A percentile compares a stretch with the other conserved stretches of the same genome.
Conservation (phyloP, 2,113 vertebrate species). For the Trogon melanurus region DNA sequence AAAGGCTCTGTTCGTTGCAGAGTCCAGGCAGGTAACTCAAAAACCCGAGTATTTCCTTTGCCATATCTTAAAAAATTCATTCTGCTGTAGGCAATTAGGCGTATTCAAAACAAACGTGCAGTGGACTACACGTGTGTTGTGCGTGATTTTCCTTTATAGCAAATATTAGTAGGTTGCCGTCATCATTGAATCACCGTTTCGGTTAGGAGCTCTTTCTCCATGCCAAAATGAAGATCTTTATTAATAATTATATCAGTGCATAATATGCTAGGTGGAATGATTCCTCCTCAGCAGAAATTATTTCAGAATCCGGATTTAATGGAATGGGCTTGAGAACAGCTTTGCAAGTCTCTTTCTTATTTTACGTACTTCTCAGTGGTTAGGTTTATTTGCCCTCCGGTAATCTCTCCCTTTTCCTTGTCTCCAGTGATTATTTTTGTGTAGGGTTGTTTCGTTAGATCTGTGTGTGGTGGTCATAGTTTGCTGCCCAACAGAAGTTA, state of each 20-base stretch:
- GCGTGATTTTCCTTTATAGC: background rate
- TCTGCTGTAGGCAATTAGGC: background rate
- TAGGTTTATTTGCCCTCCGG: background rate
- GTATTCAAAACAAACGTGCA: background rate
- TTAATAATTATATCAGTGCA: background rate
- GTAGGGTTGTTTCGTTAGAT: background rate
- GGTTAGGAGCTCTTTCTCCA: background rate
- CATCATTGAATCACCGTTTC: background rate
- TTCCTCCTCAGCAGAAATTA: background rate
- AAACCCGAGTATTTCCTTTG: background rate
- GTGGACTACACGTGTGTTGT: fast-evolving
- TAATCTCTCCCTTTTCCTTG: background rate
- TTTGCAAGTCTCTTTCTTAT: slow-evolving; percentile 1
- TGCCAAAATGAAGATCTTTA: background rate
- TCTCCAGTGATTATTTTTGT: background rate
- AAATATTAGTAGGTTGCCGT: background rate
- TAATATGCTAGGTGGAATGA: background rate
- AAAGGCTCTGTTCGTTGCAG: background rate
- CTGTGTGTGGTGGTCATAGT: background rate
- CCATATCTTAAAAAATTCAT: background rate
- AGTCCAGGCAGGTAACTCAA: background rate
- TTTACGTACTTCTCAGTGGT: background rate
- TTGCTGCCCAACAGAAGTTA: background rate
- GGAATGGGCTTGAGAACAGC: background rate
- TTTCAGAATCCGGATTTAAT: background rate